Conservation (phyloP, 2,888 invertebrate species). For the Frankliniella intonsa region DNA sequence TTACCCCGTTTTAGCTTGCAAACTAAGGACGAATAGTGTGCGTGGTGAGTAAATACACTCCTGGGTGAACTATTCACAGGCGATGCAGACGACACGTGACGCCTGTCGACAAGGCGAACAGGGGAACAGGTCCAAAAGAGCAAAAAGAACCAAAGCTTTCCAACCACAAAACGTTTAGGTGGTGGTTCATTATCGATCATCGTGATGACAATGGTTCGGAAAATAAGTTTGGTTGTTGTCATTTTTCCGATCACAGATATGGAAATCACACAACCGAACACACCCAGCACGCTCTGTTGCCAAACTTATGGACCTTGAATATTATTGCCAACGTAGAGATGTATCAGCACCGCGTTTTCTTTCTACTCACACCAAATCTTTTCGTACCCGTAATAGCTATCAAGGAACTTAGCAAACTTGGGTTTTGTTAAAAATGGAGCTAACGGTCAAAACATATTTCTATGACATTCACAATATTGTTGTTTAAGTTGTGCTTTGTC, state of each 20-base stretch:
- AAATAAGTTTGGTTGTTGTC: too few species aligned
- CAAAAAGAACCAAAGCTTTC: too few species aligned
- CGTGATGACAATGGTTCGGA: too few species aligned
- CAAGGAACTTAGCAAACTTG: too few species aligned
- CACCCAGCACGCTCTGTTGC: not conserved
- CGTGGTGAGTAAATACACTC: not conserved
- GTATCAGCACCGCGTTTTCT: not conserved
- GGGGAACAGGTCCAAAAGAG: too few species aligned
- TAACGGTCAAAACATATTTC: not conserved
- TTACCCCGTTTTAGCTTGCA: not conserved
- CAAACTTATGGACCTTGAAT: not conserved
- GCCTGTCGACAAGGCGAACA: not conserved
- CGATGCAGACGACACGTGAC: slow-evolving; percentile 8
- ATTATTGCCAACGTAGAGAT: not conserved
- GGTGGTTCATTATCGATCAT: too few species aligned
- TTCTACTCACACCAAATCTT: too few species aligned
- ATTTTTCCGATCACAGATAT: too few species aligned
- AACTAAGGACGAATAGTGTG: not conserved
- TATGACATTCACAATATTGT: not conserved
- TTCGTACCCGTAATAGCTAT: too few species aligned
- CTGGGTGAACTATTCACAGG: not conserved
- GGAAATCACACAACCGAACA: not conserved
- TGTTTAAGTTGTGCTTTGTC: not conserved
- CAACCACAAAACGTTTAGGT: too few species aligned
- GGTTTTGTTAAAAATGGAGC: not conserved